phyloP scores from a whole-genome alignment of 1,140 invertebrate genomes.

The Drosophila aff. region DNA sequence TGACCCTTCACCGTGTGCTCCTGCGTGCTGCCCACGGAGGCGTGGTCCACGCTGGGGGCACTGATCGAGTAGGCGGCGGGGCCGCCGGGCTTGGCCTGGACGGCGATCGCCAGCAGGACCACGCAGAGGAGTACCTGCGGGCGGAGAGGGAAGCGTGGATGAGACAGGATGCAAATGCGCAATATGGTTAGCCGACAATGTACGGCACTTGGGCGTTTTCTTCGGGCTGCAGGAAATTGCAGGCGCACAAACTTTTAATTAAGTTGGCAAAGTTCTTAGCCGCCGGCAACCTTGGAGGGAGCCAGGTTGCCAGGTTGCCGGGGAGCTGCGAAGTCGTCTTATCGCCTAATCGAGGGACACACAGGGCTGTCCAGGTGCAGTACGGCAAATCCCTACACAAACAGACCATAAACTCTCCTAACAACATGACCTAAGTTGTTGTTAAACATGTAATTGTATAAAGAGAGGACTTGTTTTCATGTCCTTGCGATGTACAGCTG shows the following conservation, averaged over 20 bases:
- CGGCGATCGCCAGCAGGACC: conserved; percentile 71
- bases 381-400: neutral
- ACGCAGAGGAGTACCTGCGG: conserved; percentile 74
- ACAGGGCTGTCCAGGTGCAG: conserved; percentile 8
- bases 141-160: neutral
- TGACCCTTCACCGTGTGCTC: conserved; percentile 87
- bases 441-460: neutral
- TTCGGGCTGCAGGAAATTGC: conserved; percentile 63
- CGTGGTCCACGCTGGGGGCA: conserved; percentile 85
- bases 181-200: neutral
- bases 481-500: too few relatives aligned
- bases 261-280: conserved; percentile 66
- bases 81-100: conserved; percentile 82
- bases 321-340: neutral
- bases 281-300: neutral
- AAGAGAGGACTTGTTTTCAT: neutral
- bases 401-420: neutral
- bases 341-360: conserved; percentile 15
- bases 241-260: conserved; percentile 74
- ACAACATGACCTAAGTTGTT: neutral
- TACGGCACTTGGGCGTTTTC: neutral
- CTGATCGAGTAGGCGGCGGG: conserved; percentile 86
- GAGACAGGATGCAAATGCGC: neutral
- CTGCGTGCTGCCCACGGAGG: conserved; percentile 86
- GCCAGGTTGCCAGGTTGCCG: neutral